Evolutionary conservation across 1,140 invertebrate genomes (phyloP), one percentile per base, ranked within the genome.

Genomic region (Luehdorfia chinensis): DNA sequence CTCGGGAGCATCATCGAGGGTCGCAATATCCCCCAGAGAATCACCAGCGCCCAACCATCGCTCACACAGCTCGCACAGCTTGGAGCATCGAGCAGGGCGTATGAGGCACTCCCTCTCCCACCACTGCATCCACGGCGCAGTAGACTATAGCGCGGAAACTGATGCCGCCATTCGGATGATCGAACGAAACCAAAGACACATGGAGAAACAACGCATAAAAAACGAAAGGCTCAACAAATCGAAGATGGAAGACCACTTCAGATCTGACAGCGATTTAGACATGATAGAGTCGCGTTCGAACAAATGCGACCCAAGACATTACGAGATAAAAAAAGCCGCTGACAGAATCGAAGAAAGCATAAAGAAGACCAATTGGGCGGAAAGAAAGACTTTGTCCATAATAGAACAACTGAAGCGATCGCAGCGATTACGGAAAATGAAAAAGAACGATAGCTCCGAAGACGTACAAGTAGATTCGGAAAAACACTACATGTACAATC

Each of bases 121-220:
- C 37, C 84, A 87, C 56, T 85, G 81, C 53, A 74, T 85, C 2
- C 79, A 85, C 54, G 76, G 66, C 36, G 62, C 56, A 2, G 63
- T 59, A 13, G 89, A 90, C 60, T 90, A 90, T 63, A 84, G 68
- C 53, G 88, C 88, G 1, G 90, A 90, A 59, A 90, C 88, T 3
- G 88, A 89, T 36, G 88, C 88, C 11, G 85, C 84, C 7, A 76
- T 88, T 13, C 83, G 88, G 47, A 87, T 88, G 69, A 87, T 88
- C 39, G 84, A 87, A 58, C 69, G 81, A 52, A 87, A 87, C 69
- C 87, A 87, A 66, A 71, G 79, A 64, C 87, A 87, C 52, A 80
- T 87, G 45, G 84, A 87, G 36, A 77, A 75, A 41, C 76, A 83
- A 39, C 65, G 75, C 1, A 41, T 84, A 9, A 77, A 80, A 27